Evolutionary conservation across 2,797 vertebrate genomes (phyloP).

Genomic region (Danio tinwini): DNA sequence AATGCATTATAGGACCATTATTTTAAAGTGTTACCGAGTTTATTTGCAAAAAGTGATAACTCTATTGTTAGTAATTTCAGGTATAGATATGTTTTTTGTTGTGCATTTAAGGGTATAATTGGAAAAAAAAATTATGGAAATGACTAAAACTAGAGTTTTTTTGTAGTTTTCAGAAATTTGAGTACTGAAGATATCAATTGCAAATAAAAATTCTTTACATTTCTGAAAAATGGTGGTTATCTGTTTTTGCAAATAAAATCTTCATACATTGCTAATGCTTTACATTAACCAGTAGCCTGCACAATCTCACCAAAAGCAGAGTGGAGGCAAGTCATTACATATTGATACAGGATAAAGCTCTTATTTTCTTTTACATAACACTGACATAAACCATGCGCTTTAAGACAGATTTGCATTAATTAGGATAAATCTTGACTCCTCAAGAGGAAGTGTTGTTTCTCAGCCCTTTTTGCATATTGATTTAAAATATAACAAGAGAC

Average conservation of each 20-base stretch:
- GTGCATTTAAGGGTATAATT: no score
- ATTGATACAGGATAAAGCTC: background rate
- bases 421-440: background rate
- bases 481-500: background rate
- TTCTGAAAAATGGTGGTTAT: no score
- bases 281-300: background rate
- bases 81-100: no score
- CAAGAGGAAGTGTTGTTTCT: constrained; percentile 13
- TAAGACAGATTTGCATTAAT: background rate
- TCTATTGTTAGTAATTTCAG: no score
- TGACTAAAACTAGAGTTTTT: no score
- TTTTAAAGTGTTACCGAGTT: no score
- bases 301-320: background rate
- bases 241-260: background rate
- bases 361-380: background rate
- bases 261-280: background rate
- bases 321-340: background rate
- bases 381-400: background rate
- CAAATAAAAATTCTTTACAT: no score
- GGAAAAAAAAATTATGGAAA: no score
- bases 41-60: no score
- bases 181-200: no score
- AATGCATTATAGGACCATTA: no score
- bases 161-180: no score
- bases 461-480: background rate